Evolutionary conservation across 2,113 vertebrate species (phyloP), one percentile per base, ranked within the genome.

Genomic region (Amphiprion ocellaris): DNA sequence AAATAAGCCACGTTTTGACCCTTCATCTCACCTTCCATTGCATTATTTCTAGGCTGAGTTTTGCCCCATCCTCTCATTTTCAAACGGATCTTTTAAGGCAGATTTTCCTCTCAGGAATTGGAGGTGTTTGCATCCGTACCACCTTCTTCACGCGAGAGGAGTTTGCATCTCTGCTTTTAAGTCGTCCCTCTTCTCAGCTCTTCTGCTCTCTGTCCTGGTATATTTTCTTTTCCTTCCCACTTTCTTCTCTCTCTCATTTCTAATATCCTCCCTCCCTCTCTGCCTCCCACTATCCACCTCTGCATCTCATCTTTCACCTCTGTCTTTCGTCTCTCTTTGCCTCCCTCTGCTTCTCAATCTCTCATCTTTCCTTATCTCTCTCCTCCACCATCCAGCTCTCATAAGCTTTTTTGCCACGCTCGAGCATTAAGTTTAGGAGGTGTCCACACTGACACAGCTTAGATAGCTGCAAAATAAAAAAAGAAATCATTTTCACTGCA

Each of bases 251-350:
- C 64, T 67, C 52, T 58, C 75, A 30, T 76, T 64, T 83, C 74
- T 84, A 72, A 82, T 87, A 71, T 84, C 59, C 80, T 64, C 52
- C 52, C 52, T 30, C 44, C 26, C 37, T 37, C 54, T 46, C 60
- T 11, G 46, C 44, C 58, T 79, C 64, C 74, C 76, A 41, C 82
- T 16, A 15, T 74, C 75, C 73, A 86, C 58, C 80, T 30, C 79
- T 50, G 60, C 80, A 70, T 83, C 71, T 79, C 55, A 80, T 85
- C 82, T 59, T 66, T 82, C 77, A 73, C 49, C 56, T 69, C 77
- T 0, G 37, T 78, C 44, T 21, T 67, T 30, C 23, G 1, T 33
- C 39, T 63, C 69, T 26, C 49, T 15, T 52, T 56, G 49, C 46
- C 39, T 71, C 74, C n/a, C 47, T 37, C 60, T 17, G 46, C 59